A percentile compares a stretch with the other conserved stretches of the same genome.
These are phyloP conservation scores for Sternarchorhynchus goeldii DNA, from an alignment of 2,797 vertebrate species.

Conservation along the genomic window DNA sequence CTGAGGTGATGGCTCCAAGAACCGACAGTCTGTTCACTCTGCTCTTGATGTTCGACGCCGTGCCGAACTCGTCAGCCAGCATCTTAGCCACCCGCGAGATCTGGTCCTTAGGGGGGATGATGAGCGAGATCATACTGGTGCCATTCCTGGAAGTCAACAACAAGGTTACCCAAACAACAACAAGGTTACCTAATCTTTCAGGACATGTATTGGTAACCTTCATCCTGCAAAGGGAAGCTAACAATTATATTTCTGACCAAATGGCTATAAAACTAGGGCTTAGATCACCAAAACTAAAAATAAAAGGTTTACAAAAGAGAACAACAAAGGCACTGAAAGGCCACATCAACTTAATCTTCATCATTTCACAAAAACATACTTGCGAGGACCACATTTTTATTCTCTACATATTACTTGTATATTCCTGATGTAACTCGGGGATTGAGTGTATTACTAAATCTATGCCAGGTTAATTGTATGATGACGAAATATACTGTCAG, in stretches of 20 bases:
- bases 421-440: background rate
- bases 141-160: slow-evolving; percentile 76
- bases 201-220: background rate
- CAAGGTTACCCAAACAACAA: background rate
- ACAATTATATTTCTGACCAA: background rate
- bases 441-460: no score
- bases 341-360: background rate
- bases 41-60: slow-evolving; percentile 88
- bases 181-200: background rate
- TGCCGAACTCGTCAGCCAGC: slow-evolving; percentile 88
- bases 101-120: slow-evolving; percentile 90
- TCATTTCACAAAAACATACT: background rate
- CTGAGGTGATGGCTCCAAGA: slow-evolving; percentile 89
- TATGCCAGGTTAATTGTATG: no score
- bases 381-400: background rate
- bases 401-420: background rate
- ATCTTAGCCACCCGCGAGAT: slow-evolving; percentile 89
- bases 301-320: background rate
- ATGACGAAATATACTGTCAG: no score
- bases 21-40: slow-evolving; percentile 88
- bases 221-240: background rate
- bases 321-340: background rate
- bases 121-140: slow-evolving; percentile 90
- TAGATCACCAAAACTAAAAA: background rate
- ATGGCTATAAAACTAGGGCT: background rate